Evolutionary conservation across 2,797 vertebrate species (phyloP).

Genomic region (Sebastes elongatus): DNA sequence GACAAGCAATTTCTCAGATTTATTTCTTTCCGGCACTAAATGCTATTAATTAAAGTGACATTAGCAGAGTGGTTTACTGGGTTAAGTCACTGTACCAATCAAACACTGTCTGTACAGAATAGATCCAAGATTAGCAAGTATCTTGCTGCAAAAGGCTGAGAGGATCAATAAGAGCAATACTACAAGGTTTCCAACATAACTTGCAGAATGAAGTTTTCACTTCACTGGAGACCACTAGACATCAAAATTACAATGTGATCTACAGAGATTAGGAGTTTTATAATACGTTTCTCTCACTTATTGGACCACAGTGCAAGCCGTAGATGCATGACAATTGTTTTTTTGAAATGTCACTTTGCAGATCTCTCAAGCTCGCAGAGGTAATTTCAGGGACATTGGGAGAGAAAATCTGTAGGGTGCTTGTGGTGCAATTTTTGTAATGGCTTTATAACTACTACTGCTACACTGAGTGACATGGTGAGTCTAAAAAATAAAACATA

Average conservation of each 20-base stretch:
- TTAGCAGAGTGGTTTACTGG: slow-evolving; percentile 94
- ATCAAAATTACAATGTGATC: slow-evolving; percentile 12
- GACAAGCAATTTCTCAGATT: slow-evolving; percentile 99
- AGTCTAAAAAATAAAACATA: background rate
- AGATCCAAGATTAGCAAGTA: slow-evolving; percentile 90
- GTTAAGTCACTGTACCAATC: slow-evolving; percentile 95
- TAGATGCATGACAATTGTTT: background rate
- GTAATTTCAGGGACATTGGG: slow-evolving; percentile 1
- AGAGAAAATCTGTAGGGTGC: background rate
- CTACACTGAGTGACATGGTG: background rate
- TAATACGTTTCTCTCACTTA: background rate
- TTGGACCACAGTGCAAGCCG: background rate
- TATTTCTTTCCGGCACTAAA: slow-evolving; percentile 95
- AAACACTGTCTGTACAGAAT: slow-evolving; percentile 87
- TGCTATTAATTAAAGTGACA: slow-evolving; percentile 98
- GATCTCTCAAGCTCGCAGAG: background rate
- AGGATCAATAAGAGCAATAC: slow-evolving; percentile 83
- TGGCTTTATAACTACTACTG: background rate
- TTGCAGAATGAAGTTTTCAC: background rate
- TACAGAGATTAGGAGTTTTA: background rate
- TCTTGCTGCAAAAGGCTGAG: slow-evolving; percentile 83
- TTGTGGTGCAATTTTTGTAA: background rate
- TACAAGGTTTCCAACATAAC: slow-evolving; percentile 42
- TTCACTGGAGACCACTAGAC: background rate
- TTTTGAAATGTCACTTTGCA: background rate